Base-by-base conservation (phyloP, 2,113 vertebrate species). In the Embiotoca jacksoni region DNA sequence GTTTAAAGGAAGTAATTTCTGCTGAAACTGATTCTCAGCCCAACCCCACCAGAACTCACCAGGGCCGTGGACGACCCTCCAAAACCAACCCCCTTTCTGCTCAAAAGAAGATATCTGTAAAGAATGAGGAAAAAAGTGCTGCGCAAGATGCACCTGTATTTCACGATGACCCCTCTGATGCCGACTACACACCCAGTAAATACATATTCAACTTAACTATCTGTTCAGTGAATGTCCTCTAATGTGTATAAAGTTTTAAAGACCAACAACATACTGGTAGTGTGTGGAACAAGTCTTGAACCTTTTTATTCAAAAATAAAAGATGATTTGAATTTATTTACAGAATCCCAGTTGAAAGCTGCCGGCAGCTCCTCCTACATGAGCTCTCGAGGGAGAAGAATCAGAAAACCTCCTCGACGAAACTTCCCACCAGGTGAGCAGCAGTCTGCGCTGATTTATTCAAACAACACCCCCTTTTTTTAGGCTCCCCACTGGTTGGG, bases 171-270 rank as follows among this genome's bases (percentile, higher is more conserved):
- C 92, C 92, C 14, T 79, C 88, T 4, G 94, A 95, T 10, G 72
- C 75, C 0, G 94, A 95, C 84, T 94, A 93, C 80, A 76, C 72
- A 5, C 93, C 94, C 8, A 91, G 95, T 95, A 64, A 92, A 89
- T 89, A 7, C 41, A 65, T 31, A 37, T 64, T 56, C 3, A 46
- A 7, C 8, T 57, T 3, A 35, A 36, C 2, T 14, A n/a, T 10
- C 33, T 3, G 7, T 63, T 59, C 41, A 7, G 32, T 14, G 32
- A 2, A 13, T 11, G 15, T 64, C 8, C 23, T 6, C 44, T 36
- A 7, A n/a, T 15, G 10, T 56, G 5, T 50, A 14, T 49, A 41
- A 65, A 60, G 31, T 41, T 61, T 31, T 33, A 5, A 39, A 7
- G 54, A 3, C 2, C 41, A 33, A 69, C 14, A 23, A 52, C 15